Conservation (phyloP, 1,140 invertebrate genomes). For the Ladona fulva region DNA sequence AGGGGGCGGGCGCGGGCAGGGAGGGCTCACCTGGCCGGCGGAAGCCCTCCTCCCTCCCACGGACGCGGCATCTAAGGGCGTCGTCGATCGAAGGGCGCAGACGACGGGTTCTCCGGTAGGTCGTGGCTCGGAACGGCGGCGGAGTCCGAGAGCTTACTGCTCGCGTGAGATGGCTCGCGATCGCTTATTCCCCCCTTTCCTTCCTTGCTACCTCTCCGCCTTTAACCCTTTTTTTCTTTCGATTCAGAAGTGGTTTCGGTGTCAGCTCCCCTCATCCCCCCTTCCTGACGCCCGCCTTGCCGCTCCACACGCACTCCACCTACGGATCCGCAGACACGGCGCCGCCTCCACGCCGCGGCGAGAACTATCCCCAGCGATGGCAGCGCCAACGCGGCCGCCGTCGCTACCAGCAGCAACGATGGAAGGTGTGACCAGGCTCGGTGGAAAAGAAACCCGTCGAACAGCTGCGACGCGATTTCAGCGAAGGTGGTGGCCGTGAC, state of each 20-base stretch:
- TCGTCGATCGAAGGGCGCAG: not conserved
- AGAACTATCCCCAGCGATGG: not conserved
- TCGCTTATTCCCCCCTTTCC: not conserved
- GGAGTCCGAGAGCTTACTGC: not conserved
- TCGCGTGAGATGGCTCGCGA: not conserved
- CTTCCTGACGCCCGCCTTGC: not conserved
- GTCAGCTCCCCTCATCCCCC: not conserved
- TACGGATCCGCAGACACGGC: not conserved
- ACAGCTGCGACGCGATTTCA: not conserved
- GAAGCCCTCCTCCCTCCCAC: not conserved
- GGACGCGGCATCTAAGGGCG: slow-evolving; percentile 4
- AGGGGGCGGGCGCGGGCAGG: not conserved
- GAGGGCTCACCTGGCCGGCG: not conserved
- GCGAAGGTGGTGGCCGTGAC: not conserved
- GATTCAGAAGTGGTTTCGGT: not conserved
- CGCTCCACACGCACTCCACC: not conserved
- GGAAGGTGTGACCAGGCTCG: not conserved
- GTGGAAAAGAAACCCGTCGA: not conserved
- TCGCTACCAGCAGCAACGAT: not conserved
- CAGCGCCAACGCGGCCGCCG: not conserved
- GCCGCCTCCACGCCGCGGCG: not conserved
- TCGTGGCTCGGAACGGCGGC: not conserved
- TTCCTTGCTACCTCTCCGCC: not conserved
- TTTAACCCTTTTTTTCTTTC: not conserved
- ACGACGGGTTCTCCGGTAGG: not conserved